Conservation (phyloP, 2,113 vertebrate species). For the Casuarius casuarius region DNA sequence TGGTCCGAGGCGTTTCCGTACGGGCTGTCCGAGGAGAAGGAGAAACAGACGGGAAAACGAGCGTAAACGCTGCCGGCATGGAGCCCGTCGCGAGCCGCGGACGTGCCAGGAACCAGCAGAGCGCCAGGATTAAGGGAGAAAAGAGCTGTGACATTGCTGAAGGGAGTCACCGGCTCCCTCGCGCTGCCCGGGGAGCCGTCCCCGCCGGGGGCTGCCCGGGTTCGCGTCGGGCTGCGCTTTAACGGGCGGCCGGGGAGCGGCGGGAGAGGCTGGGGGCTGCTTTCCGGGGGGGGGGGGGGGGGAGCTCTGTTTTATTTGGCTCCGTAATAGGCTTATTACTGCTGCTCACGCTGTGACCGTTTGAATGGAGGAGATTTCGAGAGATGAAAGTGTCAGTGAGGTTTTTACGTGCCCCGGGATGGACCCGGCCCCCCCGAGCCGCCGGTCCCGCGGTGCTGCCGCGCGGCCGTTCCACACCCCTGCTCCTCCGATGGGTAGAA, state of each 20-base stretch:
- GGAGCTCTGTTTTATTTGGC: slow-evolving; percentile 23
- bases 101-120: background rate
- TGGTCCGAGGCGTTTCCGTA: background rate
- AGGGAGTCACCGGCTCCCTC: too few species aligned
- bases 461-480: background rate
- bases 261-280: background rate
- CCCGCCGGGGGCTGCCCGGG: too few species aligned
- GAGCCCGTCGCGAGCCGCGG: background rate
- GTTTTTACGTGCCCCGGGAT: background rate
- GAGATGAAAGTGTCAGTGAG: slow-evolving; percentile 24
- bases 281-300: background rate
- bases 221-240: background rate
- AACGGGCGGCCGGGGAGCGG: background rate
- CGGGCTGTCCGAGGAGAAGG: background rate
- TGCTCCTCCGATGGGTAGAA: background rate
- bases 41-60: slow-evolving; percentile 15
- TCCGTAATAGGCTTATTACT: slow-evolving; percentile 48
- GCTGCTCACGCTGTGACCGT: slow-evolving; percentile 35
- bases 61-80: background rate
- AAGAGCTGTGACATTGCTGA: background rate
- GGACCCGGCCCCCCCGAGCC: fast-evolving
- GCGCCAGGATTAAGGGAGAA: background rate
- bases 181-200: too few species aligned
- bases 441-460: background rate
- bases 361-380: slow-evolving; percentile 39